Percentiles rank a stretch among this genome's conserved stretches.
These are phyloP conservation scores for Drosophila malerkotliana DNA, from an alignment of 1,140 invertebrate species.

Conservation along the genomic window DNA sequence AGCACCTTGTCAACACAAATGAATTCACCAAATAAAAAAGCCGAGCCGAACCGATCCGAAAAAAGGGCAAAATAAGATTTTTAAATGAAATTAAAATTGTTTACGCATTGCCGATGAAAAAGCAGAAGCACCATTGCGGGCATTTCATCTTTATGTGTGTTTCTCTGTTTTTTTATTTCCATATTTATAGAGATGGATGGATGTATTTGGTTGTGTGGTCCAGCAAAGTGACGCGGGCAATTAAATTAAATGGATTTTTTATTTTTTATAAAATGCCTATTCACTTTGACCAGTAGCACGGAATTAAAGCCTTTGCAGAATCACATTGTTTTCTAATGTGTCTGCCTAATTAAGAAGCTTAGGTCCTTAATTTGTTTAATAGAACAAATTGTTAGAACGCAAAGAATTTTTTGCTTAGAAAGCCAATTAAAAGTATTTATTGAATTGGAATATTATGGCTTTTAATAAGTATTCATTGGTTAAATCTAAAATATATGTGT, in stretches of 20 bases:
- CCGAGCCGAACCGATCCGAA: background rate
- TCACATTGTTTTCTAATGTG: background rate
- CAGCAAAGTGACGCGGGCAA: slow-evolving; percentile 39
- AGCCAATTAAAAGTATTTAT: background rate
- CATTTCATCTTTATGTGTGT: background rate
- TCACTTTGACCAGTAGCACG: background rate
- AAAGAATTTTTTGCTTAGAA: background rate
- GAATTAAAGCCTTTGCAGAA: slow-evolving; percentile 5
- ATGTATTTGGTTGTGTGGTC: slow-evolving; percentile 3
- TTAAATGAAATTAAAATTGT: slow-evolving; percentile 49
- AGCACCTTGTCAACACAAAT: slow-evolving; percentile 63
- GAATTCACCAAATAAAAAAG: slow-evolving; percentile 29
- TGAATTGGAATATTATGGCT: background rate
- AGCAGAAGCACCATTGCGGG: background rate
- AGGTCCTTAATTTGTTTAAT: background rate
- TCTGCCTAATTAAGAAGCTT: background rate
- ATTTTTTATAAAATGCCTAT: slow-evolving; percentile 14
- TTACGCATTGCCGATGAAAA: slow-evolving; percentile 19
- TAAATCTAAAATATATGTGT: background rate
- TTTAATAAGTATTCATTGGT: background rate
- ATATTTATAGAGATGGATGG: background rate
- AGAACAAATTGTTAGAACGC: background rate
- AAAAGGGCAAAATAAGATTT: slow-evolving; percentile 23
- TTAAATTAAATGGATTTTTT: slow-evolving; percentile 25
- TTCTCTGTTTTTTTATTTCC: background rate